Percentiles rank a stretch among this genome's conserved stretches.
Conservation (phyloP, 2,797 vertebrate species). For the Argentina silus region DNA sequence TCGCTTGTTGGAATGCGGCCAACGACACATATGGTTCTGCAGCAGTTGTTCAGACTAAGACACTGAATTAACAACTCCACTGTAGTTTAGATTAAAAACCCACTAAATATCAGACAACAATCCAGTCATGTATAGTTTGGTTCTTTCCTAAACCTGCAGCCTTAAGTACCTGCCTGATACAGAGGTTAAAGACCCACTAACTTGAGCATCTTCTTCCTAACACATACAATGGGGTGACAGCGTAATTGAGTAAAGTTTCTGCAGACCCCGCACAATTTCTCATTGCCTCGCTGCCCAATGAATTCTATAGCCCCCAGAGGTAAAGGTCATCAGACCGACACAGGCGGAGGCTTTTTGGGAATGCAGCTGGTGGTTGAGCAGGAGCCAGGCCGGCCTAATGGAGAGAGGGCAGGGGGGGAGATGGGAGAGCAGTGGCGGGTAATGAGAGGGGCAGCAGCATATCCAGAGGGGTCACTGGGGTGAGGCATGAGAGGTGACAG, state of each 20-base stretch:
- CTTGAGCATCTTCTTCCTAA: background rate
- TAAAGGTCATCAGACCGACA: background rate
- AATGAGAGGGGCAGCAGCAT: conserved; percentile 1
- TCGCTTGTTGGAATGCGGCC: background rate
- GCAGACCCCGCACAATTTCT: background rate
- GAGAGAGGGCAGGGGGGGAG: conserved; percentile 2
- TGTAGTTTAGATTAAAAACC: background rate
- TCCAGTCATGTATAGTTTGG: background rate
- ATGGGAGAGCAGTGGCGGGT: background rate
- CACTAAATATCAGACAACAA: background rate
- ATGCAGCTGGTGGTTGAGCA: background rate
- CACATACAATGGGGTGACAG: background rate
- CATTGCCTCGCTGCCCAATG: background rate
- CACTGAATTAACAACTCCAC: background rate
- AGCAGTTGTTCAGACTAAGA: background rate
- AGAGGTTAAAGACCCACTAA: background rate
- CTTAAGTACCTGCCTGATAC: background rate
- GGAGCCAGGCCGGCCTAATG: background rate
- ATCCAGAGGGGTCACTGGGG: conserved; percentile 3
- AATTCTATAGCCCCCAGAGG: background rate
- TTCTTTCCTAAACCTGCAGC: background rate
- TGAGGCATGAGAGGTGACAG: background rate
- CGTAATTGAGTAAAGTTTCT: background rate
- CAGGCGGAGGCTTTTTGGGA: background rate
- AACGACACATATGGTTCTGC: background rate